These are phyloP conservation scores for Heliconius himera DNA, from an alignment of 1,140 invertebrate genomes.

Conservation along the genomic window DNA sequence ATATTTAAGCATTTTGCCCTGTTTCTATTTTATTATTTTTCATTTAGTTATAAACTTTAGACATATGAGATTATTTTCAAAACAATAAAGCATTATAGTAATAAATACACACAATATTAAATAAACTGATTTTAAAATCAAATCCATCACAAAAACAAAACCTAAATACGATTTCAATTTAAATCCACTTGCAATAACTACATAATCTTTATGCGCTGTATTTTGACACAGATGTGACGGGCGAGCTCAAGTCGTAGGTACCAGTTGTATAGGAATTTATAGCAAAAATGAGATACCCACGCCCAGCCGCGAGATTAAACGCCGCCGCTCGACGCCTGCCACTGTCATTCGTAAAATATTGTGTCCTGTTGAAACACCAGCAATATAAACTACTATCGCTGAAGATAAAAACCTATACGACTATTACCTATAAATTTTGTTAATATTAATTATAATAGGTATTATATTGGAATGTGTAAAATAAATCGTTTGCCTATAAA, in stretches of 20 bases:
- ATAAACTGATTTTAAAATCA: neutral
- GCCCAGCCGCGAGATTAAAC: slow-evolving; percentile 62
- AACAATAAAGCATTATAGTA: too few relatives aligned
- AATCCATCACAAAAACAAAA: neutral
- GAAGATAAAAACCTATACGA: slow-evolving; percentile 44
- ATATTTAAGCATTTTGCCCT: too few relatives aligned
- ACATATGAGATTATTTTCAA: neutral
- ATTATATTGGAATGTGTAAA: neutral
- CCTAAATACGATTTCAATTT: neutral
- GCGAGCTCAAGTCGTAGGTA: slow-evolving; percentile 30
- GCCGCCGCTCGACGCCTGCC: slow-evolving; percentile 48
- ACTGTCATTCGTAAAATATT: slow-evolving; percentile 63
- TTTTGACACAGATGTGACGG: slow-evolving; percentile 39
- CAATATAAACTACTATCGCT: slow-evolving; percentile 55
- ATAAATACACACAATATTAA: neutral
- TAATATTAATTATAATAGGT: neutral
- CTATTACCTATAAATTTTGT: neutral
- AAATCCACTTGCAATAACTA: slow-evolving; percentile 11
- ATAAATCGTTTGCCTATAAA: neutral
- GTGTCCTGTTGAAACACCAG: slow-evolving; percentile 53
- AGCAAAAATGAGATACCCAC: slow-evolving; percentile 62
- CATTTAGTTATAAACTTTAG: neutral
- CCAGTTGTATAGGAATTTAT: slow-evolving; percentile 31
- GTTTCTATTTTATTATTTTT: neutral
- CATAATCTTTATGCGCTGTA: slow-evolving; percentile 19